Base-by-base conservation (phyloP, 2,888 invertebrate species). In the Rhorus exstirpatorius region DNA sequence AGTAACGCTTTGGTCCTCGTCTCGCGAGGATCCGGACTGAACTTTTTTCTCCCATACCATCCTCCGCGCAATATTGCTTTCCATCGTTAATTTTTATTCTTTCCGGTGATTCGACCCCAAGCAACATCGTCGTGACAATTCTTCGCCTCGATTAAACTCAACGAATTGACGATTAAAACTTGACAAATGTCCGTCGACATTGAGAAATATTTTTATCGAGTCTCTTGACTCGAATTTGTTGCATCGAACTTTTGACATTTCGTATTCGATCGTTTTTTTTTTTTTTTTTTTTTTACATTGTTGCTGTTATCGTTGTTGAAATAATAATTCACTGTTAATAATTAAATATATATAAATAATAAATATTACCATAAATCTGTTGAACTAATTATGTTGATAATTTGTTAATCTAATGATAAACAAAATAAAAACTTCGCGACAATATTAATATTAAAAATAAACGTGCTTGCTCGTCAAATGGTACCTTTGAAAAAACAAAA, bases 101-200 rank as follows among this genome's bases (percentile, higher is more conserved):
- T 60, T 49, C 38, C 31, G 31, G 6, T 8, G 17, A 24, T 17
- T 46, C 49, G n/a, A n/a, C 4, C n/a, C 38, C 4, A 35, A 35
- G 7, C 7, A 35, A 21, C 19, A n/a, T 21, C 31, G 6, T n/a
- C n/a, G n/a, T 19, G 0, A 6, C 53, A 14, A 19, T 19, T 4
- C 6, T 55, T 75, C 55, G 10, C 17, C 41, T 41, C 38, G 1
- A n/a, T 24, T 19, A 35, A 24, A 61, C 38, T 21, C 35, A n/a
- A 26, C 44, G 17, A 17, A 60, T 21, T 38, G 1, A 58, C 35
- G 38, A 6, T 38, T 24, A 55, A 68, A 55, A 55, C 31, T 75
- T 65, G 46, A 79, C 70, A 71, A 58, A 83, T 83, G 82, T 79
- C 79, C 19, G 70, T 76, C 41, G 67, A 83, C 71, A 79, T 79